Percentiles rank a stretch among this genome's conserved stretches.
Evolutionary conservation across 2,888 invertebrate species (phyloP).

Genomic region (Eupithecia exiguata): DNA sequence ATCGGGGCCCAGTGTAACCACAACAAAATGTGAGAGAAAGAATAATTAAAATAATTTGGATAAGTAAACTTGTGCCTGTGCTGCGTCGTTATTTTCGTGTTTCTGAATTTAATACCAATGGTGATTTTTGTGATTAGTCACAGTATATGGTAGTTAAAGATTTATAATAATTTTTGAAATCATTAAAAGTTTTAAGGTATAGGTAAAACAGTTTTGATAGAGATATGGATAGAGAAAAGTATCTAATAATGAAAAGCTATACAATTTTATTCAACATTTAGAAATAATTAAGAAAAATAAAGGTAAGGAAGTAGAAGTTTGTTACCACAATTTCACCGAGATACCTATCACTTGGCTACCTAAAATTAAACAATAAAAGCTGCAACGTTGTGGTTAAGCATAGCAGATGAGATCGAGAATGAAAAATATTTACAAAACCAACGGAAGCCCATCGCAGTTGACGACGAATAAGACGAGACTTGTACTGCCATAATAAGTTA

Average conservation of each 20-base stretch:
- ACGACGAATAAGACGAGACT: constrained; percentile 60
- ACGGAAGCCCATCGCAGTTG: constrained; percentile 70
- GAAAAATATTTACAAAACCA: constrained; percentile 53
- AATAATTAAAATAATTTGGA: neutral
- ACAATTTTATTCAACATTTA: neutral
- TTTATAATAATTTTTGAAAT: neutral
- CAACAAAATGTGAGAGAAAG: neutral
- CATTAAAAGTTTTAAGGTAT: neutral
- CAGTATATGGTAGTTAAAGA: neutral
- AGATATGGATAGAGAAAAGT: neutral
- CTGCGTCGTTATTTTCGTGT: neutral
- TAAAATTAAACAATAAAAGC: constrained; percentile 53
- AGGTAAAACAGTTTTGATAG: neutral
- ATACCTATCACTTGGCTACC: neutral
- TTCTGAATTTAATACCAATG: neutral
- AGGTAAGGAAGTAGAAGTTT: neutral
- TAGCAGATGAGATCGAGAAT: constrained; percentile 44
- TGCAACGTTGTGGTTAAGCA: constrained; percentile 53
- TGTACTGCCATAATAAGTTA: constrained; percentile 49
- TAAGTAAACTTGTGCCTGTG: neutral
- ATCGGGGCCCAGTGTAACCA: neutral
- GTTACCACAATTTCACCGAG: constrained; percentile 22
- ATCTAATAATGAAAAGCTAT: neutral
- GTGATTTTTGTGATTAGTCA: neutral
- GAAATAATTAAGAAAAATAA: neutral